Evolutionary conservation across 2,797 vertebrate species (phyloP), one percentile per base, ranked within the genome.

Genomic region (Adrianichthys oophorus): DNA sequence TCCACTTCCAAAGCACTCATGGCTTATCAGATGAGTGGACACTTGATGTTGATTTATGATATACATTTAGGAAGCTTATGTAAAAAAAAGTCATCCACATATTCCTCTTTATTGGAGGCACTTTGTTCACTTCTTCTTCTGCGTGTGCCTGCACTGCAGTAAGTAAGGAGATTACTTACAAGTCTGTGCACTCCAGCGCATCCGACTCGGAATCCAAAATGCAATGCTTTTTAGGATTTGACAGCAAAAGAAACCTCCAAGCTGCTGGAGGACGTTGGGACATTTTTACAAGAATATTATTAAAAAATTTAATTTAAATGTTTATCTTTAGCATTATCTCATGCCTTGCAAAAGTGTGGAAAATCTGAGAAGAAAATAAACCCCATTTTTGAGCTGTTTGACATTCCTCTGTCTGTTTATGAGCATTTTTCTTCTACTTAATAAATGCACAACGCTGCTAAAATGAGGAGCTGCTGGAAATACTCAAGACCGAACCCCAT

Each of bases 1-100:
- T 48, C 48, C 42, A 49, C 41, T 55, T 48, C 19, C 8, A 41
- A 62, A 41, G 57, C 58, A 32, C 47, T 54, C 32, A 48, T 5
- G 32, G 32, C 32, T 37, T 4, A 21, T 37, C 13, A 47, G 59
- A 62, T 1, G 15, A 53, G 15, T 19, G 52, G 21, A 51, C 45
- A 16, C 6, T 12, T 43, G 1, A 37, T 23, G 24, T 16, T 54
- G 14, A 51, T 16, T 29, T 21, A 45, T 0, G 48, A 12, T 6
- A 4, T 14, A 10, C 21, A 24, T 1, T 23, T 16, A 0, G 42
- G 29, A 18, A 10, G 4, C 15, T 21, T 26, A 15, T 37, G 23
- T n/a, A 16, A 51, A 52, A 65, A 65, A 19, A 5, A 16, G 26
- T 32, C n/a, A 18, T 4, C 24, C 10, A 13, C 7, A 24, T n/a